Evolutionary conservation across 2,113 vertebrate species (phyloP).

Genomic region (Phaethornis superciliosus): DNA sequence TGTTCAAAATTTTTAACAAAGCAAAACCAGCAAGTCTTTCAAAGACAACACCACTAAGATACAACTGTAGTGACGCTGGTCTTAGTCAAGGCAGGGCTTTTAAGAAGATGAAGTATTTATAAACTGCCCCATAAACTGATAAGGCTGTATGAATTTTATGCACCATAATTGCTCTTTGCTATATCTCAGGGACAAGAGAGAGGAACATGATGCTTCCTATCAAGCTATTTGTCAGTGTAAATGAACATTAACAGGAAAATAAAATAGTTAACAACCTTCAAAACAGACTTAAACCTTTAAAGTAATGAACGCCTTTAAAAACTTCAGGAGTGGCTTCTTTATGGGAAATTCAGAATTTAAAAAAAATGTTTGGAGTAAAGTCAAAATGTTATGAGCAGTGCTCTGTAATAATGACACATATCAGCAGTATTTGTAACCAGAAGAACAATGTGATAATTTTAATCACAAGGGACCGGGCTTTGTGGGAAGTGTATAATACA

Average conservation of each 20-base stretch:
- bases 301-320: constrained; percentile 32
- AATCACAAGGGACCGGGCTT: constrained; percentile 77
- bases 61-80: neutral
- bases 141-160: constrained; percentile 19
- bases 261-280: constrained; percentile 60
- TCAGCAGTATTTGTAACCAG: constrained; percentile 80
- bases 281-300: constrained; percentile 33
- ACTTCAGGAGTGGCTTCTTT: constrained; percentile 62
- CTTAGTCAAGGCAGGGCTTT: constrained; percentile 30
- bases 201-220: constrained; percentile 46
- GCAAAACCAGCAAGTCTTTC: neutral
- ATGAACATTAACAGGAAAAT: constrained; percentile 56
- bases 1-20: neutral
- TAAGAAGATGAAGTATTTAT: constrained; percentile 27
- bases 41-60: neutral
- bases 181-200: constrained; percentile 46
- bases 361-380: constrained; percentile 74
- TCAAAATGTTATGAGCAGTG: constrained; percentile 80
- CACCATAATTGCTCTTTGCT: constrained; percentile 24
- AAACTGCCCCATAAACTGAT: constrained; percentile 23
- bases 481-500: constrained; percentile 83
- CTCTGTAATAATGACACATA: constrained; percentile 82
- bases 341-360: constrained; percentile 65
- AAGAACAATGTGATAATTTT: constrained; percentile 84
- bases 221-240: constrained; percentile 59